These are phyloP conservation scores for Amiota minor DNA, from an alignment of 2,888 invertebrate species.

Conservation along the genomic window DNA sequence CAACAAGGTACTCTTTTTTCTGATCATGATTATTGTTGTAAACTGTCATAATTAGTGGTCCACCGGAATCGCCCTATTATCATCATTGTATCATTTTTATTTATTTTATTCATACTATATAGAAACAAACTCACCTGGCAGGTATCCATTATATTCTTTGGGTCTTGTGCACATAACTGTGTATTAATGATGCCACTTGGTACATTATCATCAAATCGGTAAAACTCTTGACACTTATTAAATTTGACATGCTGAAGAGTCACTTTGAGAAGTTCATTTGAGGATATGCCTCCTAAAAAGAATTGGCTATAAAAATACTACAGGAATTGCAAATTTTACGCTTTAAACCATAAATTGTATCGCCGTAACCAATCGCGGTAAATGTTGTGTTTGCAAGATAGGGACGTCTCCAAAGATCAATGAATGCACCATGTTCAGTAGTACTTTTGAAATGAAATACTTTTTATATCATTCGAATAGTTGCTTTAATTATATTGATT, in stretches of 20 bases:
- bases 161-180: constrained; percentile 44
- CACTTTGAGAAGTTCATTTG: constrained; percentile 40
- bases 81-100: neutral
- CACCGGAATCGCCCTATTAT: constrained; percentile 19
- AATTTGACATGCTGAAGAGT: constrained; percentile 33
- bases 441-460: neutral
- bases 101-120: neutral
- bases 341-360: constrained; percentile 62
- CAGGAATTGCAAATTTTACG: neutral
- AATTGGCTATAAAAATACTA: too few relatives aligned
- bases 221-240: constrained; percentile 29
- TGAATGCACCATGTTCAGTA: neutral
- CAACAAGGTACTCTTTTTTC: constrained; percentile 42
- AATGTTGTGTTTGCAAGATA: constrained; percentile 66
- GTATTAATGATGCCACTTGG: constrained; percentile 37
- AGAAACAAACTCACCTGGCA: constrained; percentile 1
- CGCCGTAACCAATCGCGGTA: constrained; percentile 77
- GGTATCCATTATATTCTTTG: neutral
- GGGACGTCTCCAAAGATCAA: constrained; percentile 52
- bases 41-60: constrained; percentile 15
- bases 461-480: neutral
- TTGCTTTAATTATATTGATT: neutral
- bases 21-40: constrained; percentile 15
- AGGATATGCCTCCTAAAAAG: constrained; percentile 40
- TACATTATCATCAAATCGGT: constrained; percentile 21